These are phyloP conservation scores for Lepidurus couesii DNA, from an alignment of 1,140 invertebrate species.

Conservation along the genomic window DNA sequence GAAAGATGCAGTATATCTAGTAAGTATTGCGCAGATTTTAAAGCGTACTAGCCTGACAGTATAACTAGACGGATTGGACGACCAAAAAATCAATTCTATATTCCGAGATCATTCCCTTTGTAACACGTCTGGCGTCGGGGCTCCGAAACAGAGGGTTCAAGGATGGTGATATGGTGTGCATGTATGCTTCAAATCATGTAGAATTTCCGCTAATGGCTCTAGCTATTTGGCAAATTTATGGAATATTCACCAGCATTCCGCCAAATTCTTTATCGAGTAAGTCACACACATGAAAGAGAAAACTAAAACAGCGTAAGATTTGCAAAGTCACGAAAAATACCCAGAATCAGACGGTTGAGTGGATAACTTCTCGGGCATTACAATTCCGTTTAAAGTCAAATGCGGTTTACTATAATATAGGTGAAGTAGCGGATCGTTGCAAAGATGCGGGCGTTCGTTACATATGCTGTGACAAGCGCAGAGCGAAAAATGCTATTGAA, in stretches of 20 bases:
- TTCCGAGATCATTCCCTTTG: neutral
- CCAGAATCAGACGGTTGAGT: neutral
- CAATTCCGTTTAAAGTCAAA: neutral
- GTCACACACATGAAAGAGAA: neutral
- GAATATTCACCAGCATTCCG: neutral
- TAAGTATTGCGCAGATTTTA: neutral
- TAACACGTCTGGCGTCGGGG: neutral
- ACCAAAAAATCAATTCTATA: neutral
- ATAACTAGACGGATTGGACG: neutral
- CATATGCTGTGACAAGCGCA: neutral
- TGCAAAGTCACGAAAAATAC: neutral
- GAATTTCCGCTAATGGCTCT: neutral
- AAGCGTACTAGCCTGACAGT: neutral
- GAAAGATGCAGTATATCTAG: neutral
- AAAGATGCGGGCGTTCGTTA: neutral
- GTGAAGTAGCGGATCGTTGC: conserved; percentile 5
- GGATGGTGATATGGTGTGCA: neutral
- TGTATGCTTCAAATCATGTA: neutral
- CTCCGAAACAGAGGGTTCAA: neutral
- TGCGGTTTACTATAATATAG: neutral
- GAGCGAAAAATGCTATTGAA: neutral
- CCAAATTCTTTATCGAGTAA: neutral
- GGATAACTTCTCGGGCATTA: too few relatives aligned
- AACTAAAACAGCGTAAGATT: neutral
- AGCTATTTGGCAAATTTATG: neutral